Evolutionary conservation across 2,888 invertebrate species (phyloP), one percentile per base, ranked within the genome.

Genomic region (Augochlorella aurata): DNA sequence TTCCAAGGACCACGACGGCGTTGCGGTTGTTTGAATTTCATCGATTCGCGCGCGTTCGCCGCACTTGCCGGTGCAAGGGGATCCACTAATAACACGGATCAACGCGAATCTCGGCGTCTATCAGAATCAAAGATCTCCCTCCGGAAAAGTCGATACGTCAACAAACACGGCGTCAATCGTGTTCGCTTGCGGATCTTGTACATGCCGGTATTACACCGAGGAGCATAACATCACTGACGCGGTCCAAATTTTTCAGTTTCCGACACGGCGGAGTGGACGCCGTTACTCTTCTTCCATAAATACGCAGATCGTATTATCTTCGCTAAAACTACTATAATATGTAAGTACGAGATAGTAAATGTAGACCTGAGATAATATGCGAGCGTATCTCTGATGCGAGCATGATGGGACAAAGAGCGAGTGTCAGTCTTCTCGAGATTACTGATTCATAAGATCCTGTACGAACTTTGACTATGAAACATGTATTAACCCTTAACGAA

Each of bases 81-180:
- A 63, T 67, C 79, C 47, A 58, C 75, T 76, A 76, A 82, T 82
- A 82, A 82, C 74, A 47, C 61, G 75, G 73, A 65, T 71, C 68
- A 63, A 54, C 49, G 75, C 45, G 77, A 63, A 77, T 65, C 77
- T 24, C 61, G 38, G 45, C 47, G 75, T 81, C 79, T 68, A 85
- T 86, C 85, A 72, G 47, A 79, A 83, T 81, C 85, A 75, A 69
- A 83, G 83, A 72, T 81, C 74, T 74, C 63, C 61, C 81, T 86
- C 73, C 54, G 84, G 81, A 83, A 87, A 87, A 83, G 86, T 83
- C 77, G 81, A 81, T 79, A 73, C 74, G 79, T 88, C 83, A 88
- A 85, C 83, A 85, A 84, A 88, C 82, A 80, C 79, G 66, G 68
- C 76, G 86, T 88, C 86, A 87, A 63, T 76, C 83, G 73, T 52